Conservation (phyloP, 2,888 invertebrate genomes). For the Orthosia gracilis region DNA sequence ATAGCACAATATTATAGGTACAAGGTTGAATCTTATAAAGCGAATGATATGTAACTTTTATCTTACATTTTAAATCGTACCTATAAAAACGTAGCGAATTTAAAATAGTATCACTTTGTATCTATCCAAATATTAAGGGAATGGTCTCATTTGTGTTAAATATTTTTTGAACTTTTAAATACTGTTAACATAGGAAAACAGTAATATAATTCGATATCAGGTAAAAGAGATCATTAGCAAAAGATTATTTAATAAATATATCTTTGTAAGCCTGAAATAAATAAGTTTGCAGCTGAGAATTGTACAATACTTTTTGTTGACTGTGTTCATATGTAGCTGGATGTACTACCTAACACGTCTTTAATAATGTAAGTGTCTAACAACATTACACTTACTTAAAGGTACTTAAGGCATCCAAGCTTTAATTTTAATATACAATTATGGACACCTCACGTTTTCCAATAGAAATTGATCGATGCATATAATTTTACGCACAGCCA, state of each 20-base stretch:
- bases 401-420: slow-evolving; percentile 64
- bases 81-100: slow-evolving; percentile 76
- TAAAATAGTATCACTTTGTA: slow-evolving; percentile 83
- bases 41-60: slow-evolving; percentile 90
- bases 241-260: slow-evolving; percentile 35
- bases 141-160: slow-evolving; percentile 72
- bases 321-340: slow-evolving; percentile 15
- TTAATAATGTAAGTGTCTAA: slow-evolving; percentile 21
- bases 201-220: slow-evolving; percentile 35
- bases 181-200: slow-evolving; percentile 52
- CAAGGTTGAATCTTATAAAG: slow-evolving; percentile 86
- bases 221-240: slow-evolving; percentile 59
- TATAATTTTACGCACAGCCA: slow-evolving; percentile 58
- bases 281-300: slow-evolving; percentile 20
- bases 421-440: slow-evolving; percentile 52
- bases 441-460: slow-evolving; percentile 54
- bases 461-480: slow-evolving; percentile 56
- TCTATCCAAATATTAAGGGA: slow-evolving; percentile 72
- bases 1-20: slow-evolving; percentile 76
- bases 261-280: slow-evolving; percentile 32
- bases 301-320: slow-evolving; percentile 26
- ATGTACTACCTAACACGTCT: slow-evolving; percentile 21
- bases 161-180: slow-evolving; percentile 49
- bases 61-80: slow-evolving; percentile 82
- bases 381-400: slow-evolving; percentile 42